phyloP scores from a whole-genome alignment of 92 coral and sea anemone species.

The Actinernus sp. region DNA sequence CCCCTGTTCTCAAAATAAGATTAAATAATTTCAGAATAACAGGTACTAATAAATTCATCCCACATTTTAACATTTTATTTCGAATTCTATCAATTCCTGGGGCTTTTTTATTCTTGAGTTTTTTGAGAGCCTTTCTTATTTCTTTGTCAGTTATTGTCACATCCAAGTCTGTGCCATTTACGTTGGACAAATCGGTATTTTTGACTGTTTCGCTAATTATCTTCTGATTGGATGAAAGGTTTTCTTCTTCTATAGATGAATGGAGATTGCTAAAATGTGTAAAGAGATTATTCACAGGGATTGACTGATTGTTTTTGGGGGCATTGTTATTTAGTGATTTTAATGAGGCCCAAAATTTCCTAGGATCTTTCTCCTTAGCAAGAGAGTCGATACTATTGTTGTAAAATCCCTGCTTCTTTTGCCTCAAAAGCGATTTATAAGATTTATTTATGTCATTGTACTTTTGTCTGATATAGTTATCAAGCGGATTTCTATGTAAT shows the following conservation, averaged over 20 bases:
- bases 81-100: conserved; percentile 14
- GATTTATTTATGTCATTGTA: conserved; percentile 22
- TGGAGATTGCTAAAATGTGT: conserved; percentile 28
- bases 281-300: conserved; percentile 33
- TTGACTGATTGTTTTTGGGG: conserved; percentile 16
- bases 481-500: no score
- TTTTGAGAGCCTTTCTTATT: not conserved
- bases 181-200: no score
- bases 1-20: conserved; percentile 23
- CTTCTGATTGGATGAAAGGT: no score
- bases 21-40: conserved; percentile 31
- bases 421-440: conserved; percentile 9
- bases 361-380: conserved; percentile 1
- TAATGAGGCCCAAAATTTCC: conserved; percentile 34
- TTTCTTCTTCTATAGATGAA: conserved; percentile 1
- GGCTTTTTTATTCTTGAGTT: conserved; percentile 33
- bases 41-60: conserved; percentile 9
- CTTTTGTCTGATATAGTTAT: conserved; percentile 7
- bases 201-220: no score
- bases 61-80: conserved; percentile 36
- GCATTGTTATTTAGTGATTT: conserved; percentile 39
- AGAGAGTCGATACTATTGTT: not conserved
- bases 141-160: conserved; percentile 12
- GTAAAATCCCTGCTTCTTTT: not conserved
- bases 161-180: no score